These are phyloP conservation scores for Heteromormyrus szaboi DNA, from an alignment of 2,797 vertebrate genomes.

Conservation along the genomic window DNA sequence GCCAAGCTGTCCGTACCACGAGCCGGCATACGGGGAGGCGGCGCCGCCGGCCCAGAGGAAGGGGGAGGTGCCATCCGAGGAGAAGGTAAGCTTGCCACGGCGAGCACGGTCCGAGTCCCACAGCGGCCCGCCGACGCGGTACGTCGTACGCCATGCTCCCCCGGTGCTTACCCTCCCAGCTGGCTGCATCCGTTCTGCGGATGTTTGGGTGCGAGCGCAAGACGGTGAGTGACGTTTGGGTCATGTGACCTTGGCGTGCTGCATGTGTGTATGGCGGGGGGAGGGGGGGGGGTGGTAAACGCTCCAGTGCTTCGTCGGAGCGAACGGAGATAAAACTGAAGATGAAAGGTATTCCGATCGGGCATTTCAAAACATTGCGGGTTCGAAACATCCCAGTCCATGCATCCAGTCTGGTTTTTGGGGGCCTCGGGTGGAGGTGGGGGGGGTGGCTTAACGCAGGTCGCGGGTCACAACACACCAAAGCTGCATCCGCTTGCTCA, in stretches of 20 bases:
- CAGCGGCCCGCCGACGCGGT: constrained; percentile 36
- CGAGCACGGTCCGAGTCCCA: constrained; percentile 47
- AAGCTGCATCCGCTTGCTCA: not conserved
- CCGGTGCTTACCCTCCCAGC: constrained; percentile 21
- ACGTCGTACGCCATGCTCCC: constrained; percentile 37
- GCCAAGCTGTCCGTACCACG: constrained; percentile 48
- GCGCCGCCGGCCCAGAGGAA: constrained; percentile 65
- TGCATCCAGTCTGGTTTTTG: not conserved
- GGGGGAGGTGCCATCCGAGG: constrained; percentile 60
- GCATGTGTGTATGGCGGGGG: not conserved
- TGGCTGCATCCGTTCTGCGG: constrained; percentile 9
- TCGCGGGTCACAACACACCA: not conserved
- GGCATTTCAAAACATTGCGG: not conserved
- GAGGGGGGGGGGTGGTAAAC: too few species aligned
- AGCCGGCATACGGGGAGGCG: constrained; percentile 52
- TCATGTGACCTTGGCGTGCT: not conserved
- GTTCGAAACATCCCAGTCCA: not conserved
- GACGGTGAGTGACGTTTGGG: constrained; percentile 9
- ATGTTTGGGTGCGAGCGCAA: not conserved
- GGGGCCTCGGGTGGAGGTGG: not conserved
- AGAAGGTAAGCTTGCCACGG: constrained; percentile 69
- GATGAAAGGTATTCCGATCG: not conserved
- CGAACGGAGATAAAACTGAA: not conserved
- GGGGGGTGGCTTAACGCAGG: not conserved
- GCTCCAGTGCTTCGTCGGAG: not conserved